Evolutionary conservation across 2,888 invertebrate species (phyloP).

Genomic region (Alentia gelatinosa): DNA sequence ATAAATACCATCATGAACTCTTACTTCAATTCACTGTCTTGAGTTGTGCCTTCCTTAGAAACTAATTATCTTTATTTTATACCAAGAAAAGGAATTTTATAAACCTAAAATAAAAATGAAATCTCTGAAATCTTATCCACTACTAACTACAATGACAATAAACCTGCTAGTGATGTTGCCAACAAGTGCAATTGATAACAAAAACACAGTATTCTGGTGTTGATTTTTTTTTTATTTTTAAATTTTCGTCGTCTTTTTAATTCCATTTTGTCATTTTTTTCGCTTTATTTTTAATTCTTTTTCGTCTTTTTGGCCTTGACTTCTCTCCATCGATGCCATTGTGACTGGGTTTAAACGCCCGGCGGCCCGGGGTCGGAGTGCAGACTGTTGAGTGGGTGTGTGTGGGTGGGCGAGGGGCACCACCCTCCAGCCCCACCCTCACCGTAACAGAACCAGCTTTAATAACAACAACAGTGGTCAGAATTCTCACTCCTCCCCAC

Average conservation of each 20-base stretch:
- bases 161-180: too few species aligned
- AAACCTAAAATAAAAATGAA: too few species aligned
- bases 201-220: not conserved
- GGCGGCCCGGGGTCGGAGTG: not conserved
- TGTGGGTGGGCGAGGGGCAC: not conserved
- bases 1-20: too few species aligned
- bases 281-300: not conserved
- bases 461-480: slow-evolving; percentile 45
- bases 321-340: not conserved
- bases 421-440: not conserved
- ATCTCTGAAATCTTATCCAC: too few species aligned
- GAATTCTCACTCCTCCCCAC: not conserved
- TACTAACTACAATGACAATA: too few species aligned
- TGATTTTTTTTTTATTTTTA: slow-evolving; percentile 36
- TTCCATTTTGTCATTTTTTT: slow-evolving; percentile 24
- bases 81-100: too few species aligned
- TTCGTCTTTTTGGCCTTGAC: not conserved
- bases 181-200: too few species aligned
- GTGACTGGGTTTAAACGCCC: not conserved
- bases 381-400: not conserved
- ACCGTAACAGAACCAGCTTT: not conserved
- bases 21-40: too few species aligned
- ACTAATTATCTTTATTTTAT: too few species aligned
- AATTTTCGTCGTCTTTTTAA: not conserved
- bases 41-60: too few species aligned